Evolutionary conservation across 2,888 invertebrate genomes (phyloP), one percentile per base, ranked within the genome.

Genomic region (Amiota minor): DNA sequence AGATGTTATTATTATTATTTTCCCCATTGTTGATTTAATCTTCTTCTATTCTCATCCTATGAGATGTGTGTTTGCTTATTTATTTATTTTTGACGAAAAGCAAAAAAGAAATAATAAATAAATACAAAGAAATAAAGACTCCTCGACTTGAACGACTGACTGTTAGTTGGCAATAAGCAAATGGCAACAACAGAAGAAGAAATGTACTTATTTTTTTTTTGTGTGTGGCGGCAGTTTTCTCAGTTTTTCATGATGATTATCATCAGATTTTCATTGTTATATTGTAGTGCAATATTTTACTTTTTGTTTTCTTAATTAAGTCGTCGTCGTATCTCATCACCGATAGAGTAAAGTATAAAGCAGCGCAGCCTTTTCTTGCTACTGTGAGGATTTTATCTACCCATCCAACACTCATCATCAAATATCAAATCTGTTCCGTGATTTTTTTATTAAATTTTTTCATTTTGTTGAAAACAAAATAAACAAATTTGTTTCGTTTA

Each of bases 121-220:
- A 23, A 23, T 1, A 23, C 23, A 35, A 35, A 35, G 2, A 35
- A 35, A 35, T 2, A 35, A 35, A 35, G 35, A 35, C 35, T 35
- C 35, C 6, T 35, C 35, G 35, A 35, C 6, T 35, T 8, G 35
- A 35, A n/a, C 35, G 35, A 35, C 4, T 8, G 84, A 77, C 79
- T 81, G 77, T 82, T 83, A 83, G 85, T 83, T 85, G 85, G 82
- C 84, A 83, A 85, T 83, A 85, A 80, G 83, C 85, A 81, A 77
- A 82, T 83, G 84, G 85, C 82, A 82, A 81, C 80, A 84, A 46
- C 10, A 68, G 23, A 16, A 16, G 9, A 56, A 14, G 10, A 18
- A 61, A 18, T 16, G 20, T 23, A 18, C 11, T 61, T 61, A 12
- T 18, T 10, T 20, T 16, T 61, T 10, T 12, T 61, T 20, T 23